phyloP scores from a whole-genome alignment of 1,140 invertebrate species.

The Tetramorium parvispinum region DNA sequence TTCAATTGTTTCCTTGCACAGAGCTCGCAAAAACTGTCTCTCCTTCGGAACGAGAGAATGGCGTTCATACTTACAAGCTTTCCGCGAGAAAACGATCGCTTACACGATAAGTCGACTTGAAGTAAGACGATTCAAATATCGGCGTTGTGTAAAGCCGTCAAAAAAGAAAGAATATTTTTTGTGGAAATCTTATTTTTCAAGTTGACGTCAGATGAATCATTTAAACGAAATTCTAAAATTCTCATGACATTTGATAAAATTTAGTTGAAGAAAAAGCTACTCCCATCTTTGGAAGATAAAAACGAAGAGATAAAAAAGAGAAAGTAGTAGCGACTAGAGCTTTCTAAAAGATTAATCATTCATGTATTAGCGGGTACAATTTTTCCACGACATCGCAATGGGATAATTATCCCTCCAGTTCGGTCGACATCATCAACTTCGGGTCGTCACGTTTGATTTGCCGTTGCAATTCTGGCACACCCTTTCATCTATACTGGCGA shows the following conservation, averaged over 20 bases:
- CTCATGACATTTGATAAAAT: background rate
- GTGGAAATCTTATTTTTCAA: background rate
- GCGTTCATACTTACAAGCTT: background rate
- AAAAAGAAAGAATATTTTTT: background rate
- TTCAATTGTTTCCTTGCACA: conserved; percentile 74
- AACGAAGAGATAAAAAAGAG: background rate
- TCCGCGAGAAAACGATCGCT: background rate
- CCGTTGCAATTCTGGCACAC: conserved; percentile 34
- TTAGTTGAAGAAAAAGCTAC: background rate
- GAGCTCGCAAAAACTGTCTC: conserved; percentile 59
- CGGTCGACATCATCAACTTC: conserved; percentile 12
- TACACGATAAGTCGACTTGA: background rate
- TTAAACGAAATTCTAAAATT: background rate
- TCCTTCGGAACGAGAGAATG: conserved; percentile 46
- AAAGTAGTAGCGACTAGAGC: background rate
- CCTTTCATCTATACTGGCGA: conserved; percentile 22
- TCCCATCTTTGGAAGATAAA: background rate
- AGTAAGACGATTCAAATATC: background rate
- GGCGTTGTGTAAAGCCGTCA: background rate
- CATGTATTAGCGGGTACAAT: background rate
- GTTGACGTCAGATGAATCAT: background rate
- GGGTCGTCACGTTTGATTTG: conserved; percentile 38
- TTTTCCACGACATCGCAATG: background rate
- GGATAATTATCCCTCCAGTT: conserved; percentile 15
- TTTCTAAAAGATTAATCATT: background rate